These are phyloP conservation scores for Myotis findleyi DNA, from an alignment of 2,797 vertebrate genomes.

Conservation along the genomic window DNA sequence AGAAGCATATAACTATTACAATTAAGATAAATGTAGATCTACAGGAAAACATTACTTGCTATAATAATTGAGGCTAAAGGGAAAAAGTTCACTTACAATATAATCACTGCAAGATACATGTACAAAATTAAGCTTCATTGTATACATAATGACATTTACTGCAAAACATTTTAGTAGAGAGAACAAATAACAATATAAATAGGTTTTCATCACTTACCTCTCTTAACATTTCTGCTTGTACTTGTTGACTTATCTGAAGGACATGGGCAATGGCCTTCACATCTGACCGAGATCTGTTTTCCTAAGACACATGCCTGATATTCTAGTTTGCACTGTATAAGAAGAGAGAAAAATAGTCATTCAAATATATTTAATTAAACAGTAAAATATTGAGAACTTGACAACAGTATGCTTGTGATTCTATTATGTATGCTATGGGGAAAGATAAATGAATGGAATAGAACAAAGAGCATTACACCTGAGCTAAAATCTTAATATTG, in stretches of 20 bases:
- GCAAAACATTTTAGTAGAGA: not conserved
- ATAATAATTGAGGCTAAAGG: not conserved
- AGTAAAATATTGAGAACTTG: not conserved
- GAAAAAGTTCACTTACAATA: not conserved
- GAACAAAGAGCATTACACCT: not conserved
- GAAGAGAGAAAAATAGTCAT: slow-evolving; percentile 71
- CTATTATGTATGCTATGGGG: not conserved
- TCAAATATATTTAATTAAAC: slow-evolving; percentile 17
- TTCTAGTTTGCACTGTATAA: slow-evolving; percentile 95
- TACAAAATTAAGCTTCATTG: not conserved
- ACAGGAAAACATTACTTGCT: not conserved
- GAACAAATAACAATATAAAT: not conserved
- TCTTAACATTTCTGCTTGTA: slow-evolving; percentile 88
- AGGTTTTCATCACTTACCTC: slow-evolving; percentile 88
- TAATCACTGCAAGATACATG: not conserved
- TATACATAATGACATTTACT: not conserved
- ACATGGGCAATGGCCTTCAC: slow-evolving; percentile 95
- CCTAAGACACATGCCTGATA: slow-evolving; percentile 96
- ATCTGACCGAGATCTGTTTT: slow-evolving; percentile 95
- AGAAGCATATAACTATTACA: not conserved
- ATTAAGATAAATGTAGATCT: not conserved
- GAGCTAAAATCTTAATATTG: not conserved
- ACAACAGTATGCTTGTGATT: not conserved
- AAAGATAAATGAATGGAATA: not conserved
- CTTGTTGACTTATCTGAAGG: slow-evolving; percentile 86